These are phyloP conservation scores for Tethea ocularis DNA, from an alignment of 2,888 invertebrate genomes.

Conservation along the genomic window DNA sequence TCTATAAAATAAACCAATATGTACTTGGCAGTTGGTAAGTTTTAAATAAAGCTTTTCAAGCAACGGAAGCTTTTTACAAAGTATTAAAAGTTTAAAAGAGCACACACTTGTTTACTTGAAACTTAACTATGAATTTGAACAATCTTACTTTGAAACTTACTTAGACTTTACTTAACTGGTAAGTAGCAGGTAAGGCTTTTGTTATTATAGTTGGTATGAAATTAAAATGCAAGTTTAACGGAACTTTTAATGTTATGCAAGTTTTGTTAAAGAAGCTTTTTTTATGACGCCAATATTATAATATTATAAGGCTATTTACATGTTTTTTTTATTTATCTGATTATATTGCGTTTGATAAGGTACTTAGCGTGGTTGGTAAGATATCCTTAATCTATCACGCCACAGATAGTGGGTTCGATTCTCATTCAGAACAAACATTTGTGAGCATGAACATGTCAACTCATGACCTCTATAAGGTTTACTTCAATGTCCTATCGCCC, in stretches of 20 bases:
- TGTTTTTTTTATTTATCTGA: too few species aligned
- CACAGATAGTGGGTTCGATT: too few species aligned
- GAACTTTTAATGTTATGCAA: not conserved
- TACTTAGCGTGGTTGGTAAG: too few species aligned
- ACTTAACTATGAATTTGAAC: not conserved
- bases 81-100: not conserved
- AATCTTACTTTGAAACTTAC: not conserved
- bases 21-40: not conserved
- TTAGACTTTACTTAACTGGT: not conserved
- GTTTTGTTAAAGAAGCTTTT: not conserved
- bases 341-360: too few species aligned
- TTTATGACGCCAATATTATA: not conserved
- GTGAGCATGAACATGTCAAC: too few species aligned
- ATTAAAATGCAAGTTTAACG: not conserved
- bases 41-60: not conserved
- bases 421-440: too few species aligned
- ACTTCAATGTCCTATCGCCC: too few species aligned
- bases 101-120: not conserved
- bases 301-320: not conserved
- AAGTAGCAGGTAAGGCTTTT: not conserved
- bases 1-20: too few species aligned
- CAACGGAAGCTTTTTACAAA: not conserved
- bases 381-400: too few species aligned
- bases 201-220: not conserved
- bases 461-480: too few species aligned